Evolutionary conservation across 1,140 invertebrate species (phyloP), one percentile per base, ranked within the genome.

Genomic region (Lordiphosa stackelbergi): DNA sequence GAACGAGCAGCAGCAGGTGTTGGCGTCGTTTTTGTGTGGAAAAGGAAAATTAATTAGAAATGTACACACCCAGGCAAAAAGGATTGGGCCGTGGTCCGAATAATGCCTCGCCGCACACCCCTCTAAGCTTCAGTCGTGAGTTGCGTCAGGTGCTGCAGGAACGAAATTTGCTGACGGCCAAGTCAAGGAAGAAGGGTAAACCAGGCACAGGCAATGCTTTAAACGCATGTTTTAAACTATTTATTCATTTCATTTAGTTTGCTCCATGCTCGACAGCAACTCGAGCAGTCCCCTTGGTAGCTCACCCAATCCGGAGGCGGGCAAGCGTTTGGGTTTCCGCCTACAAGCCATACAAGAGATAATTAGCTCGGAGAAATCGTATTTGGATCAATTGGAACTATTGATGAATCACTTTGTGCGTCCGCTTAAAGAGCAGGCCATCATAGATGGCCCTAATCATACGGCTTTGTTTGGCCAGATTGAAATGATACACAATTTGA

Each of bases 401-500:
- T 89, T 94, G 8, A 91, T 92, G 77, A 90, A 92, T 88, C 93
- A 87, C 85, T 95, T 94, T 85, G 91, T 93, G 87, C 89, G 90
- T 36, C 93, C 93, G 2, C 85, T 93, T 5, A 83, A 90, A 46
- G 89, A 91, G 51, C 90, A 89, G 54, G 90, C 90, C 45, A 85
- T 93, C 8, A 86, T 94, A 6, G 89, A 91, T 59, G 88, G 90
- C 45, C 77, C 88, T 59, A 88, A 88, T n/a, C 89, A 92, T 61
- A 87, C 89, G 10, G 89, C 89, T 28, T 81, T 94, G 16, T 94
- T 94, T 87, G 92, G 93, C 46, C 93, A 94, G 75, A 90, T 94
- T 52, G 91, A 92, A 64, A 92, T 92, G 52, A 90, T 95, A n/a
- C 91, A 92, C 60, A 91, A 92, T 68, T 89, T 95, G 2, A 94